Base-by-base conservation (phyloP, 1,140 invertebrate species). In the Helicoverpa armigera region DNA sequence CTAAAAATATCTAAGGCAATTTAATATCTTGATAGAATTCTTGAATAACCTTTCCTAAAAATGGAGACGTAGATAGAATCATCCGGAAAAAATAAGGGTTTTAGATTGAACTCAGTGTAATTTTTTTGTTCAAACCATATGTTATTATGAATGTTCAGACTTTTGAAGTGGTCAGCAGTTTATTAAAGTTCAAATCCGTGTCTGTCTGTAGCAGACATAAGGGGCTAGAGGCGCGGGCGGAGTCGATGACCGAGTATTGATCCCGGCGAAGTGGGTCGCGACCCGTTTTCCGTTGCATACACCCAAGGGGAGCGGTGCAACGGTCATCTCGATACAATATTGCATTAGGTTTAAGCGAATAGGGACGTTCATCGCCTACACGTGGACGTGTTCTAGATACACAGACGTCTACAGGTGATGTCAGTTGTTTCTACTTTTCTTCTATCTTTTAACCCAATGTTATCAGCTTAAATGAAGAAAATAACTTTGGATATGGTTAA, bases 161-260 rank as follows among this genome's bases (percentile, higher is more conserved):
- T 70, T 54, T 5, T 12, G 2, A 51, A 31, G 51, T 73, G 60
- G 18, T 12, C 16, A n/a, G 23, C 35, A 43, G 50, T 12, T 18
- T 58, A 60, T 80, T 58, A 78, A 79, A 84, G 80, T 85, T 86
- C 69, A 87, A 85, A 83, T 88, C 81, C 74, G 2, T 67, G 75
- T 77, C 23, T 77, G 48, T 65, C 56, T 76, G 61, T 79, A 81
- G 86, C 83, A 77, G 87, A 83, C 82, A 84, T 79, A 3, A 78
- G 74, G 81, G 82, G 86, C 69, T 54, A 73, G 82, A 84, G 86
- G 88, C 88, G 89, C 89, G 88, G 87, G 89, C 87, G 89, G 88
- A 92, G 91, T 91, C 92, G 92, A 92, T 94, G 94, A 94, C 94
- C 94, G 91, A 92, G 94, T 95, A 94, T 95, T 94, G 94, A 95